Conservation (phyloP, 2,113 vertebrate genomes). For the Cyprinodon variegatus region DNA sequence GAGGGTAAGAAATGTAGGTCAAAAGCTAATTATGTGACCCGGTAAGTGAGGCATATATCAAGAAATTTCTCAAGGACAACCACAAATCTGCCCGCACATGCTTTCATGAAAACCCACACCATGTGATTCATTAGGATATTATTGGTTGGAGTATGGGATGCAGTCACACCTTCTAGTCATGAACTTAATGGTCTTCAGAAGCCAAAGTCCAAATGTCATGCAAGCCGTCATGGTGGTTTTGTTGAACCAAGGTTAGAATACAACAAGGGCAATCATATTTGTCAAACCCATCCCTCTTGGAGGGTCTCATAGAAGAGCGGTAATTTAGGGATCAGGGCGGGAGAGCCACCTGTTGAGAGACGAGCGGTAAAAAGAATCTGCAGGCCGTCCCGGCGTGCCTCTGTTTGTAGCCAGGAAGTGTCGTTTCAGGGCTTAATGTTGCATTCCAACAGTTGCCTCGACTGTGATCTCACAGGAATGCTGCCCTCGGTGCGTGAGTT, state of each 20-base stretch:
- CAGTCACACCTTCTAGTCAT: constrained; percentile 69
- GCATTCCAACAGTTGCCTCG: constrained; percentile 65
- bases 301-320: constrained; percentile 65
- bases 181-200: constrained; percentile 65
- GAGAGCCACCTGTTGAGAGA: constrained; percentile 74
- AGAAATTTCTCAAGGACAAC: constrained; percentile 70
- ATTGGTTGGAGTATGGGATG: constrained; percentile 63
- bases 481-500: constrained; percentile 60
- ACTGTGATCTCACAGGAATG: constrained; percentile 70
- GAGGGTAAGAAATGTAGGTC: constrained; percentile 72
- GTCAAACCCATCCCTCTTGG: constrained; percentile 55
- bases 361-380: constrained; percentile 50
- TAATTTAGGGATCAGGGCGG: constrained; percentile 75
- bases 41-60: constrained; percentile 67
- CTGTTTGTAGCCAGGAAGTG: constrained; percentile 66
- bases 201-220: constrained; percentile 66
- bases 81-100: constrained; percentile 64
- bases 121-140: constrained; percentile 65
- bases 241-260: constrained; percentile 68
- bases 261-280: constrained; percentile 52
- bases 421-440: constrained; percentile 61
- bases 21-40: constrained; percentile 76
- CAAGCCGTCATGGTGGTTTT: constrained; percentile 56
- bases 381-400: constrained; percentile 65
- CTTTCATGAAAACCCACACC: constrained; percentile 53